Evolutionary conservation across 2,797 vertebrate genomes (phyloP).

Genomic region (Syngnathus acus): DNA sequence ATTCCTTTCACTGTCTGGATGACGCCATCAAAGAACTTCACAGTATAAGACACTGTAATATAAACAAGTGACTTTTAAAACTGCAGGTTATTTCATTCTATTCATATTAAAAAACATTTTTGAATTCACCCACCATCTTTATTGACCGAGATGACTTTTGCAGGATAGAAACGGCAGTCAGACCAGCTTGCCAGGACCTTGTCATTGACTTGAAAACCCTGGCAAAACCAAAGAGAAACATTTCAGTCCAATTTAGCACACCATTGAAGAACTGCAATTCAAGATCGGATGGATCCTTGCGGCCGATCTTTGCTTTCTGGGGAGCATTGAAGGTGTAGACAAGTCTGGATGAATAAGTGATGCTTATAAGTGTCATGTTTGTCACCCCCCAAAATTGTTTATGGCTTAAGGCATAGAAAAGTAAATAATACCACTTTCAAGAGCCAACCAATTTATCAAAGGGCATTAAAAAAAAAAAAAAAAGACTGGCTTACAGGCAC

Average conservation of each 20-base stretch:
- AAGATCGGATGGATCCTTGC: neutral
- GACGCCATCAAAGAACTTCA: constrained; percentile 96
- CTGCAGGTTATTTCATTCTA: neutral
- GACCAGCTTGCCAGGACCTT: constrained; percentile 94
- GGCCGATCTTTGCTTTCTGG: neutral
- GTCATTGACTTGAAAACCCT: constrained; percentile 89
- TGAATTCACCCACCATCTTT: constrained; percentile 80
- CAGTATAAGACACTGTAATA: constrained; percentile 85
- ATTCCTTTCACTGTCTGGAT: constrained; percentile 95
- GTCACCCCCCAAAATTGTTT: neutral
- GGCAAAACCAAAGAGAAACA: constrained; percentile 15
- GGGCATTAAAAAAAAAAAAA: neutral
- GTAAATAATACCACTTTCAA: neutral
- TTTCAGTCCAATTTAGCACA: neutral
- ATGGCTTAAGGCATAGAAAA: neutral
- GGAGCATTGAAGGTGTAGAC: neutral
- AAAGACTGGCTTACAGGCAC: constrained; percentile 50
- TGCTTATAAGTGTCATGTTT: neutral
- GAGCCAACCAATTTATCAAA: neutral
- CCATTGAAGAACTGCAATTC: neutral
- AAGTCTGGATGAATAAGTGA: neutral
- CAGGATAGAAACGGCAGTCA: constrained; percentile 93
- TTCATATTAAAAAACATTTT: neutral
- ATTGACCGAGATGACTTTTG: constrained; percentile 87
- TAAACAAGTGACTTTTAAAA: neutral